A percentile compares a stretch with the other conserved stretches of the same genome.
Evolutionary conservation across 2,797 vertebrate species (phyloP).

Genomic region (Vireo griseus): DNA sequence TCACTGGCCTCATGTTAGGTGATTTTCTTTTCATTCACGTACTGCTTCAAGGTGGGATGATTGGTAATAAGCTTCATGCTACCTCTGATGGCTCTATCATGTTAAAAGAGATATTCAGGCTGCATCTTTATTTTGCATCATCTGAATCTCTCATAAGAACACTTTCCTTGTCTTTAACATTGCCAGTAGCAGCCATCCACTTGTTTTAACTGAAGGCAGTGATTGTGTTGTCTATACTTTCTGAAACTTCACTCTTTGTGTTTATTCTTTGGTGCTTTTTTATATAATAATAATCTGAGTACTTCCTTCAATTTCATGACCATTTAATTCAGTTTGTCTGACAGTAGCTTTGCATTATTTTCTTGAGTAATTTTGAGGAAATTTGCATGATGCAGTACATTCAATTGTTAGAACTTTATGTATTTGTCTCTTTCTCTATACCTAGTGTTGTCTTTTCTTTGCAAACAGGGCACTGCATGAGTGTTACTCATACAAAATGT

Average conservation of each 20-base stretch:
- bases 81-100: slow-evolving; percentile 1
- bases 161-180: not conserved
- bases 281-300: not conserved
- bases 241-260: not conserved
- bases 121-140: not conserved
- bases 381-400: not conserved
- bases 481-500: not conserved
- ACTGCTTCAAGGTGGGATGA: slow-evolving; percentile 21
- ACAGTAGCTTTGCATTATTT: not conserved
- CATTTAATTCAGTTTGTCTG: not conserved
- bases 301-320: not conserved
- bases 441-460: not conserved
- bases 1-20: not conserved
- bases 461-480: not conserved
- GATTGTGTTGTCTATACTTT: not conserved
- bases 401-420: not conserved
- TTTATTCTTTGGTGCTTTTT: not conserved
- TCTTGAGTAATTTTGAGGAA: not conserved
- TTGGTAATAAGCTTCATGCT: slow-evolving; percentile 27
- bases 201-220: not conserved
- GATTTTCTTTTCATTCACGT: slow-evolving; percentile 16
- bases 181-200: not conserved
- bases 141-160: not conserved
- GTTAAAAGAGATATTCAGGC: not conserved
- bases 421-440: not conserved